These are phyloP conservation scores for Gryllus bimaculatus DNA, from an alignment of 1,140 invertebrate species.

Conservation along the genomic window DNA sequence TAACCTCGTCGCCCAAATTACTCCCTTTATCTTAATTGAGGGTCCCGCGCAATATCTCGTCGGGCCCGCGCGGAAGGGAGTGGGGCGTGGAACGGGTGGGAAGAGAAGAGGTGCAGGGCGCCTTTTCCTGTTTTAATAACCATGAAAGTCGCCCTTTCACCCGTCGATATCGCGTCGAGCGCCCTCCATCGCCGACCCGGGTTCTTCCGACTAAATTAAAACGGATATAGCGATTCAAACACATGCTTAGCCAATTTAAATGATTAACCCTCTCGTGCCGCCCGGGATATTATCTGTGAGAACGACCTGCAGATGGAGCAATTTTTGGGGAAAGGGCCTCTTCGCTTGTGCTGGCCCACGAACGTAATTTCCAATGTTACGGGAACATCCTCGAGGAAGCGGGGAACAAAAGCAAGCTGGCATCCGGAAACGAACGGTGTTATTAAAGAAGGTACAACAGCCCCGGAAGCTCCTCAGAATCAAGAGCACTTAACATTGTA, in stretches of 20 bases:
- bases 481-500: not conserved
- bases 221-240: not conserved
- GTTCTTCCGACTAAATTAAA: not conserved
- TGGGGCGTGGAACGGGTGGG: too few species aligned
- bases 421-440: not conserved
- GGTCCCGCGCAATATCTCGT: not conserved
- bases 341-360: not conserved
- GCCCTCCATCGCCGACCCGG: too few species aligned
- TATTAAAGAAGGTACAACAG: not conserved
- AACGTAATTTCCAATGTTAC: not conserved
- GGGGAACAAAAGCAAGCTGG: not conserved
- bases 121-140: not conserved
- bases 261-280: not conserved
- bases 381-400: not conserved
- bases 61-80: too few species aligned
- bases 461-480: not conserved
- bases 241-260: not conserved
- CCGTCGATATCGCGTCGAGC: not conserved
- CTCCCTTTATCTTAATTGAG: not conserved
- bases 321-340: not conserved
- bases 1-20: not conserved
- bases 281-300: not conserved
- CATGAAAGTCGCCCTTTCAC: not conserved
- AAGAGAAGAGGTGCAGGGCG: too few species aligned
- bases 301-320: not conserved